A percentile compares a stretch with the other conserved stretches of the same genome.
phyloP scores from a whole-genome alignment of 2,888 invertebrate species.

The Stenodera caucasica region DNA sequence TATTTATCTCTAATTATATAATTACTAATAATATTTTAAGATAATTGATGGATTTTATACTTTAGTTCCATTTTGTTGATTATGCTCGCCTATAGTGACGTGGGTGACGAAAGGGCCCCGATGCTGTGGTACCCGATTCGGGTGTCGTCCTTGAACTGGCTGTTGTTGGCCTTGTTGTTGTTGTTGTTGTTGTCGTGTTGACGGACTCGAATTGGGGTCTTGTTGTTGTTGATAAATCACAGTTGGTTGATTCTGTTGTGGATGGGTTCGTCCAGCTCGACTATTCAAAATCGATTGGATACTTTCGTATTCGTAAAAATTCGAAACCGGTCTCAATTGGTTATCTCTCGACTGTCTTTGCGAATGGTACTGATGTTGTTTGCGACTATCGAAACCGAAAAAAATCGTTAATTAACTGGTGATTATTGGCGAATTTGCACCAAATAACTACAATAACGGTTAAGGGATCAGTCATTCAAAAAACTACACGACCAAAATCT shows the following conservation, averaged over 20 bases:
- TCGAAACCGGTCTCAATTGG: conserved; percentile 72
- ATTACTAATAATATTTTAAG: conserved; percentile 11
- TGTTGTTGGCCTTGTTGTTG: conserved; percentile 28
- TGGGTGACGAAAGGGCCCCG: conserved; percentile 66
- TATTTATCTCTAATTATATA: not conserved
- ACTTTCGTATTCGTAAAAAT: conserved; percentile 84
- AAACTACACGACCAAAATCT: not conserved
- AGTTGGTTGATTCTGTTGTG: conserved; percentile 38
- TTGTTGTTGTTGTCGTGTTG: conserved; percentile 46
- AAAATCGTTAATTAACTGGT: not conserved
- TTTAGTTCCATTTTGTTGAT: conserved; percentile 53
- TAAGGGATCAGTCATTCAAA: not conserved
- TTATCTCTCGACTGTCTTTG: conserved; percentile 59
- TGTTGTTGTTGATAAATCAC: conserved; percentile 9
- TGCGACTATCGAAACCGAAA: conserved; percentile 56
- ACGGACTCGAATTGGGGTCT: conserved; percentile 48
- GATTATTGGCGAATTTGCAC: too few relatives aligned
- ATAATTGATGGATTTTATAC: conserved; percentile 38
- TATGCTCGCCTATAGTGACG: conserved; percentile 63
- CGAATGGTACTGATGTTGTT: conserved; percentile 69
- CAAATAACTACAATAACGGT: not conserved
- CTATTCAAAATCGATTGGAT: conserved; percentile 64
- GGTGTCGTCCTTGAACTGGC: conserved; percentile 27
- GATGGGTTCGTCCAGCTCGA: conserved; percentile 38
- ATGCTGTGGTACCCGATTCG: conserved; percentile 26